These are phyloP conservation scores for Galaxias olidus DNA, from an alignment of 2,797 vertebrate species.

Conservation along the genomic window DNA sequence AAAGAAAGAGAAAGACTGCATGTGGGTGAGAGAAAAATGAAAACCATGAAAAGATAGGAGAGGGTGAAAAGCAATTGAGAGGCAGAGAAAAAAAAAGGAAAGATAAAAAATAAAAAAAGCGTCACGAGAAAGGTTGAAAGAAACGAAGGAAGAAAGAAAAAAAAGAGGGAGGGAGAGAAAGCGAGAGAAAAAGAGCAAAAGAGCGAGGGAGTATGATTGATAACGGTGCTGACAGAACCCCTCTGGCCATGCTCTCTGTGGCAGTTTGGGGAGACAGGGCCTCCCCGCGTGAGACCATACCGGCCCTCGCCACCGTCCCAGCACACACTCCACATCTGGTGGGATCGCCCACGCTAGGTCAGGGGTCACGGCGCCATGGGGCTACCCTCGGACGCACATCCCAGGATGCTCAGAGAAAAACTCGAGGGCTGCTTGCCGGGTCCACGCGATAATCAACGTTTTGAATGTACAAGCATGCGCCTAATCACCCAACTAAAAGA, in stretches of 20 bases:
- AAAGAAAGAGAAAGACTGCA: background rate
- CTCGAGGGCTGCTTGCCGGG: conserved; percentile 58
- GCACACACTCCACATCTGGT: conserved; percentile 81
- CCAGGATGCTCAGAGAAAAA: conserved; percentile 71
- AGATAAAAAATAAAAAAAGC: too few relatives aligned
- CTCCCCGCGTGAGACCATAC: conserved; percentile 76
- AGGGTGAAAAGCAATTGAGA: conserved; percentile 45
- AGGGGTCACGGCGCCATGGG: conserved; percentile 71
- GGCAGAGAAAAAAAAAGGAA: conserved; percentile 15
- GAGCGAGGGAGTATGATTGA: conserved; percentile 76
- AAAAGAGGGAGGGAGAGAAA: conserved; percentile 12
- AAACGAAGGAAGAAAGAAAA: conserved; percentile 8
- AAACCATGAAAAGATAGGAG: conserved; percentile 58
- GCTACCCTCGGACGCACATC: conserved; percentile 73
- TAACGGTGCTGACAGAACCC: conserved; percentile 80
- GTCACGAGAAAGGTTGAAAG: conserved; percentile 16
- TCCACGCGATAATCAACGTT: conserved; percentile 65
- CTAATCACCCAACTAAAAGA: conserved; percentile 60
- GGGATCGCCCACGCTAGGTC: conserved; percentile 78
- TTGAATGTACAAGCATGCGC: conserved; percentile 65
- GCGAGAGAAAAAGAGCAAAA: conserved; percentile 57
- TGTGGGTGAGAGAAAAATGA: background rate
- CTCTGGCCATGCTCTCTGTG: conserved; percentile 80
- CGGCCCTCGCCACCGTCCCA: conserved; percentile 76
- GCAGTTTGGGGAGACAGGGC: conserved; percentile 79